Percentiles rank a stretch among this genome's conserved stretches.
These are phyloP conservation scores for Coluber constrictor DNA, from an alignment of 2,797 vertebrate species.

Conservation along the genomic window DNA sequence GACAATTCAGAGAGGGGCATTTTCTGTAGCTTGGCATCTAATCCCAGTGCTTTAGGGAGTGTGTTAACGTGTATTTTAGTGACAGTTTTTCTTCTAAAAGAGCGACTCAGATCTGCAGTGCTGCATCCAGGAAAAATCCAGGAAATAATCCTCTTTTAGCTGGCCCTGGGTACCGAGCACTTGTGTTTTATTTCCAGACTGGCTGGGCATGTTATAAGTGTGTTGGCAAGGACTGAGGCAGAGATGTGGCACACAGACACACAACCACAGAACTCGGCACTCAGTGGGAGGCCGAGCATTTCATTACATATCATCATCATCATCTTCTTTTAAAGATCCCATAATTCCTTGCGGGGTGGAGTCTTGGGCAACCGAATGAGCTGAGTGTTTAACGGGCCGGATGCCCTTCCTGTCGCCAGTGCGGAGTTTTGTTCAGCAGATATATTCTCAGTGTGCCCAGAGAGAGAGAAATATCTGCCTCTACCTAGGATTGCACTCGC, in stretches of 20 bases:
- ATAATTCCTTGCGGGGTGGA: no score
- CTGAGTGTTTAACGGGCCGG: no score
- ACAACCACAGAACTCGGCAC: no score
- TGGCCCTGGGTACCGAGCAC: neutral
- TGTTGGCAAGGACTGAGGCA: neutral
- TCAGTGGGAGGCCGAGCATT: neutral
- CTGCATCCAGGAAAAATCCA: constrained; percentile 17
- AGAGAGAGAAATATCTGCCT: no score
- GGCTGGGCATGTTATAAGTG: constrained; percentile 2
- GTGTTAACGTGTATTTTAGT: neutral
- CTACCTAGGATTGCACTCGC: no score
- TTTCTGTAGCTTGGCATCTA: neutral
- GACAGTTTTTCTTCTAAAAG: neutral
- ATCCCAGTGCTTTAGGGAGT: constrained; percentile 13
- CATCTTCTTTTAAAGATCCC: no score
- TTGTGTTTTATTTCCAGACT: neutral
- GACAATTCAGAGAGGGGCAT: neutral
- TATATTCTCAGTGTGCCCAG: no score
- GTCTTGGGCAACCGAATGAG: no score
- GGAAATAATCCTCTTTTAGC: neutral
- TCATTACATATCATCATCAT: no score
- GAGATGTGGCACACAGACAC: no score
- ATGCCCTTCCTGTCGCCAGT: no score
- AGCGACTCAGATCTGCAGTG: constrained; percentile 38
- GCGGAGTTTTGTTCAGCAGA: no score